Percentiles rank a stretch among this genome's conserved stretches.
Evolutionary conservation across 1,140 invertebrate species (phyloP).

Genomic region (Ostrea denselamellosa): DNA sequence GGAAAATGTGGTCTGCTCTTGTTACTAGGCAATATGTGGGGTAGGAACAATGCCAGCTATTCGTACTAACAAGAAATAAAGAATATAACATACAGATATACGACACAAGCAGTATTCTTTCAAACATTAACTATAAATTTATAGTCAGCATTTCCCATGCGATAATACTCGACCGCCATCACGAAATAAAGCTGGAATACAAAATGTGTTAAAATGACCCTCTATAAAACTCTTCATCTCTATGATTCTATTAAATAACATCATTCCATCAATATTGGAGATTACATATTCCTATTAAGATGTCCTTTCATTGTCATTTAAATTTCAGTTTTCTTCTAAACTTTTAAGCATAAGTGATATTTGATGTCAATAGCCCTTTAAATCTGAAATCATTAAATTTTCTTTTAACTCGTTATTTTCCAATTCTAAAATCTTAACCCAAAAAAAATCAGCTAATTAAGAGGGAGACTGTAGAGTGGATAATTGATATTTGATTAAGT

Average conservation of each 20-base stretch:
- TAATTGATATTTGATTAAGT: constrained; percentile 7
- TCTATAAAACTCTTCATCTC: neutral
- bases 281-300: neutral
- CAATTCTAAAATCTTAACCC: neutral
- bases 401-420: neutral
- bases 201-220: neutral
- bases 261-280: neutral
- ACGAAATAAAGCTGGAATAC: no score
- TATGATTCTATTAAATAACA: neutral
- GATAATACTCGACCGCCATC: no score
- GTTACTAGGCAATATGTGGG: no score
- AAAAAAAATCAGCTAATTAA: neutral
- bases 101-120: no score
- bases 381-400: constrained; percentile 34
- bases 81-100: no score
- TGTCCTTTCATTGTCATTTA: constrained; percentile 4
- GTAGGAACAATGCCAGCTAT: no score
- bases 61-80: no score
- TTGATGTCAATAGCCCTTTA: constrained; percentile 27
- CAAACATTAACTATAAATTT: no score
- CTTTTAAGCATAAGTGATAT: neutral
- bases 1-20: no score
- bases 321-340: constrained; percentile 22
- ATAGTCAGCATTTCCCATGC: no score
- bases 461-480: neutral